Evolutionary conservation across 2,797 vertebrate genomes (phyloP).

Genomic region (Pangasius sanitwongsei): DNA sequence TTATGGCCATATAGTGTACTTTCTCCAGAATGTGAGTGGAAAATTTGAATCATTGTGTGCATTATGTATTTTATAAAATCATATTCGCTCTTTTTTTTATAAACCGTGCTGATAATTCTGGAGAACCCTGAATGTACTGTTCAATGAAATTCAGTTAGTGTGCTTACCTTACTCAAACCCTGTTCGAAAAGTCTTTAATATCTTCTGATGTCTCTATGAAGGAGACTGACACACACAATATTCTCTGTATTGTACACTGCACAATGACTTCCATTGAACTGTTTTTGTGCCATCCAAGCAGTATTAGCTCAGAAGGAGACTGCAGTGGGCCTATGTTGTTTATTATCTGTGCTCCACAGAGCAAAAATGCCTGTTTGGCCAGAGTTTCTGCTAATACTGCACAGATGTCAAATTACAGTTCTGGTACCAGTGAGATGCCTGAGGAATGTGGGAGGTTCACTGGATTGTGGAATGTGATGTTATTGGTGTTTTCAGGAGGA

Average conservation of each 20-base stretch:
- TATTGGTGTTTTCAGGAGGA: slow-evolving; percentile 53
- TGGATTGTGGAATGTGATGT: slow-evolving; percentile 51
- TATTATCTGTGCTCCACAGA: slow-evolving; percentile 52
- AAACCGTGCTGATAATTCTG: not conserved
- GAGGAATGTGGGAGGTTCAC: slow-evolving; percentile 60
- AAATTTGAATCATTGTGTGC: not conserved
- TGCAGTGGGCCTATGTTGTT: slow-evolving; percentile 34
- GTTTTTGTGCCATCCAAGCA: slow-evolving; percentile 24
- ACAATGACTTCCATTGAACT: slow-evolving; percentile 39
- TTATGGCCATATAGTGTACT: not conserved
- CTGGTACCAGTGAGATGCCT: slow-evolving; percentile 52
- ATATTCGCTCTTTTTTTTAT: too few relatives aligned
- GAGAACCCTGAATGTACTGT: not conserved
- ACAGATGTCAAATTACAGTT: slow-evolving; percentile 63
- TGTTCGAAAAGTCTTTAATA: slow-evolving; percentile 13
- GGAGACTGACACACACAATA: slow-evolving; percentile 16
- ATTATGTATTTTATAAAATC: not conserved
- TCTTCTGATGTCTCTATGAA: slow-evolving; percentile 39
- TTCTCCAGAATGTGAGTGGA: not conserved
- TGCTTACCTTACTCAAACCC: slow-evolving; percentile 9
- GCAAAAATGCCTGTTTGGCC: slow-evolving; percentile 51
- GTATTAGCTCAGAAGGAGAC: slow-evolving; percentile 36
- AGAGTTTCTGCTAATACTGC: slow-evolving; percentile 56
- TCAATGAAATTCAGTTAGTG: not conserved
- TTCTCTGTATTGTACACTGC: slow-evolving; percentile 21